These are phyloP conservation scores for Apostichopus leukothele DNA, from an alignment of 53 echinoderm and acorn worm genomes.

Conservation along the genomic window DNA sequence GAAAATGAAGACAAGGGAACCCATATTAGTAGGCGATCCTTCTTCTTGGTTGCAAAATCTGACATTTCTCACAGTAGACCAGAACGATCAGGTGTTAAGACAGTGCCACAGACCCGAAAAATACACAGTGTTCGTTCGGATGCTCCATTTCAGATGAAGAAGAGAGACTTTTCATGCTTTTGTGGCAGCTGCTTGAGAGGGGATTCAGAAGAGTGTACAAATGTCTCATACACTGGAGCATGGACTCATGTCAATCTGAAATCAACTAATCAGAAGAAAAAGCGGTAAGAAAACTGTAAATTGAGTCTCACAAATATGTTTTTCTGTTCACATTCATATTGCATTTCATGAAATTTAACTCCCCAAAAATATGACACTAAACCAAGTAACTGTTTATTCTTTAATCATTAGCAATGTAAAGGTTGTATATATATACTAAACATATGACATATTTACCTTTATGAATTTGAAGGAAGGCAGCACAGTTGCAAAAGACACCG, in stretches of 20 bases:
- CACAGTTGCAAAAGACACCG: no score
- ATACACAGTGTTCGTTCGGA: slow-evolving; percentile 11
- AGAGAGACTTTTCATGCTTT: slow-evolving; percentile 21
- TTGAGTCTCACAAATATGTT: no score
- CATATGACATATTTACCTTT: no score
- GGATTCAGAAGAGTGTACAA: background rate
- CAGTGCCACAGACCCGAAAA: slow-evolving; percentile 13
- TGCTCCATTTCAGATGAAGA: background rate
- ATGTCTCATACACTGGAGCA: background rate
- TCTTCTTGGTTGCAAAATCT: background rate
- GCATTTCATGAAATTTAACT: no score
- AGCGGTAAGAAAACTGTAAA: no score
- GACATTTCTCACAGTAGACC: slow-evolving; percentile 4
- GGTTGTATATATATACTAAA: no score
- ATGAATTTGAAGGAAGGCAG: no score
- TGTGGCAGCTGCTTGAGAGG: background rate
- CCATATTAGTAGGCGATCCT: no score
- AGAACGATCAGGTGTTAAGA: background rate
- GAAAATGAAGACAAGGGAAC: slow-evolving; percentile 8
- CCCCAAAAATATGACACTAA: no score
- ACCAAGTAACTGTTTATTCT: no score
- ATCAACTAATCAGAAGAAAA: background rate
- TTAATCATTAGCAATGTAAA: no score
- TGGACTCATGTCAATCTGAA: slow-evolving; percentile 10
- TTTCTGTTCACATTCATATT: no score